Base-by-base conservation (phyloP, 2,888 invertebrate genomes). In the Melinaea marsaeus region DNA sequence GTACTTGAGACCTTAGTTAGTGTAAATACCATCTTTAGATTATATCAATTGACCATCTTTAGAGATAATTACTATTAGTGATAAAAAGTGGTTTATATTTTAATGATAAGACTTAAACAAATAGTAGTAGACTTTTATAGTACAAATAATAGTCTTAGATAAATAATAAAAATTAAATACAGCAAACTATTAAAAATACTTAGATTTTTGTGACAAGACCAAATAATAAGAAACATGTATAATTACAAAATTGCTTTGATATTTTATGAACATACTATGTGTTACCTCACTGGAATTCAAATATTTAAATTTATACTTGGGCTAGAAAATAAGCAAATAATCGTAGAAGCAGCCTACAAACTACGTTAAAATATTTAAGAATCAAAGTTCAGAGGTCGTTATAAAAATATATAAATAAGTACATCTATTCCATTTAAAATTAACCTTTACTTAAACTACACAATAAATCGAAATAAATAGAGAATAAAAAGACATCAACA, bases 361-460 rank as follows among this genome's bases (percentile, higher is more conserved):
- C 70, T 71, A 63, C 73, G 65, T 71, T 70, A 74, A 72, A 71
- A 72, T 69, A 66, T 62, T 68, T 71, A 74, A 75, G 67, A 69
- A 74, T 70, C 72, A 78, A 78, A 80, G 81, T 75, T 78, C 80
- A 80, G 56, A 76, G 74, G 74, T 78, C 72, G 75, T 58, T 62
- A 61, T 70, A 69, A 22, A 22, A 22, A 22, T 22, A 22, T 22
- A 22, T 22, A 22, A 22, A 22, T 22, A 22, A 22, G 22, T 22
- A 22, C 22, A 22, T 22, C 22, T 22, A 22, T 22, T 22, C 22
- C 22, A 22, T 22, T 22, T 22, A 22, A n/a, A 22, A 22, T 22
- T 22, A 1, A 22, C 22, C 22, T 22, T 22, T 22, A 22, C 1
- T 22, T 22, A 22, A 22, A 37, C 2, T 37, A 37, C 37, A 37